Evolutionary conservation across 2,113 vertebrate genomes (phyloP).

Genomic region (Xyrauchen texanus): DNA sequence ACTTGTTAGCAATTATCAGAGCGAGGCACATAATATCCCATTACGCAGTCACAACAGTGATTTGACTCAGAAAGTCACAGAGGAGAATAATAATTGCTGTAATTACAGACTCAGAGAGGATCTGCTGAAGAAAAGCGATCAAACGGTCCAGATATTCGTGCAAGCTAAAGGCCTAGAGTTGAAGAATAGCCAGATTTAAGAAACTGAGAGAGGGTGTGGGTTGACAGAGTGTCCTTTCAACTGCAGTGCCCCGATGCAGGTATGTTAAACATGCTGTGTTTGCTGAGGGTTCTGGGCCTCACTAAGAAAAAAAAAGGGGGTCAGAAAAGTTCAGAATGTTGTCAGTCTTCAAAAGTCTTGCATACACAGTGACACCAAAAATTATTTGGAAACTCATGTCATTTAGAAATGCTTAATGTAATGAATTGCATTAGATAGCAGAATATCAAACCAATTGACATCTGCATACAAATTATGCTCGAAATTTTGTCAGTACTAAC

Average conservation of each 20-base stretch:
- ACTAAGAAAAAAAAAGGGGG: slow-evolving; percentile 1
- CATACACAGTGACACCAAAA: background rate
- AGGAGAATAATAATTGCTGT: slow-evolving; percentile 29
- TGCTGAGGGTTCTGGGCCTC: slow-evolving; percentile 28
- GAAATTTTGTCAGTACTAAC: no score
- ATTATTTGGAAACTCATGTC: no score
- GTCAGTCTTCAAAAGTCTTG: slow-evolving; percentile 5
- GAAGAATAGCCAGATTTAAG: slow-evolving; percentile 8
- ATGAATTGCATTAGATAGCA: no score
- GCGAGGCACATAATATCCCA: background rate
- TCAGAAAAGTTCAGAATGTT: slow-evolving; percentile 29
- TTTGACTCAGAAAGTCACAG: background rate
- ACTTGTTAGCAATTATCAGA: slow-evolving; percentile 13
- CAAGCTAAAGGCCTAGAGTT: slow-evolving; percentile 27
- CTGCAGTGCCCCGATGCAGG: slow-evolving; percentile 14
- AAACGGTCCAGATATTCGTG: background rate
- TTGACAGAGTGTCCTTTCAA: slow-evolving; percentile 47
- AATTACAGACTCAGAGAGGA: slow-evolving; percentile 16
- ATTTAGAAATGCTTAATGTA: no score
- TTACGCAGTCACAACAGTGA: slow-evolving; percentile 13
- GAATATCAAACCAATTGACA: no score
- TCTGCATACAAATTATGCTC: no score
- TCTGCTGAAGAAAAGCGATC: slow-evolving; percentile 19
- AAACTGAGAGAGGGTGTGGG: background rate
- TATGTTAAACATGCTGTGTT: slow-evolving; percentile 50